Percentiles rank a stretch among this genome's conserved stretches.
These are phyloP conservation scores for Loxodonta africana DNA, from an alignment of 2,113 vertebrate genomes.

Conservation along the genomic window DNA sequence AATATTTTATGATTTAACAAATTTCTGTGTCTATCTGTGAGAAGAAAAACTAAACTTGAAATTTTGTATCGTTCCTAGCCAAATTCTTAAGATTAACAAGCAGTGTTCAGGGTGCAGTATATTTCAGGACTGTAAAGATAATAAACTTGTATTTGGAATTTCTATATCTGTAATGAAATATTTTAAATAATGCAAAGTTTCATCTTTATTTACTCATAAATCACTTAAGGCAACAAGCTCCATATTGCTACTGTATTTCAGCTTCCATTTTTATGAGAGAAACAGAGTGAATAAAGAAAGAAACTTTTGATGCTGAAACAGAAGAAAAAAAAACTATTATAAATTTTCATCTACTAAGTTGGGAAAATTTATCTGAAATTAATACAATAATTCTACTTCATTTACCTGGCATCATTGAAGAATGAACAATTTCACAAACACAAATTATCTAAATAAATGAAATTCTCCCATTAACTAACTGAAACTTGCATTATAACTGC, in stretches of 20 bases:
- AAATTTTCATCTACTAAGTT: conserved; percentile 3
- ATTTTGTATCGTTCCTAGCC: neutral
- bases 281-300: neutral
- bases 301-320: neutral
- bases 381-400: conserved; percentile 36
- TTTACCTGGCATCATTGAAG: neutral
- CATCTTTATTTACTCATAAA: neutral
- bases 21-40: neutral
- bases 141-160: neutral
- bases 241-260: neutral
- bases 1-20: neutral
- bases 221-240: neutral
- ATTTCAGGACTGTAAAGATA: conserved; percentile 13
- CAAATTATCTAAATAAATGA: conserved; percentile 62
- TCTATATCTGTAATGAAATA: neutral
- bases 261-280: neutral
- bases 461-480: conserved; percentile 37
- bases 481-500: conserved; percentile 56
- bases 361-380: conserved; percentile 46
- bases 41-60: neutral
- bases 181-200: neutral
- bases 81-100: neutral
- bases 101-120: neutral
- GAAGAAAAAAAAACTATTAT: neutral
- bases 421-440: conserved; percentile 54